Evolutionary conservation across 2,888 invertebrate genomes (phyloP), one percentile per base, ranked within the genome.

Genomic region (Xestia ashworthii): DNA sequence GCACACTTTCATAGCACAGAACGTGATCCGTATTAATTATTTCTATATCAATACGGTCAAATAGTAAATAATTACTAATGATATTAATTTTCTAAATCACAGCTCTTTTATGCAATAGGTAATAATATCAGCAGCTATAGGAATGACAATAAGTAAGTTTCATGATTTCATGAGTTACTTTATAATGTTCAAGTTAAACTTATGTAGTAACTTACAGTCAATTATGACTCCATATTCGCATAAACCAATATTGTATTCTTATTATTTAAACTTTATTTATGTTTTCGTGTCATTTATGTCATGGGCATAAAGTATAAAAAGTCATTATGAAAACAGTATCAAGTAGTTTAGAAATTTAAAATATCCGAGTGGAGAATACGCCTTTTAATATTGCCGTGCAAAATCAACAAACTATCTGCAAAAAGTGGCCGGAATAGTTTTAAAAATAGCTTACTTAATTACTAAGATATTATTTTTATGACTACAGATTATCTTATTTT

Each of bases 11-110:
- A 67, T 82, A 68, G 46, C 62, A 48, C 44, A 46, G 76, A 72
- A 87, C 87, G 87, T 87, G 87, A 86, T 80, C 50, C 32, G 79
- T 81, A 75, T 80, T 60, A 67, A 81, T 74, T 81, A 76, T 78
- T 73, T 77, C 8, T 70, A 76, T 62, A 60, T 81, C 78, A 80
- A 80, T 76, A 72, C 67, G 67, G 74, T 75, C 68, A 82, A 82
- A 81, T 74, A n/a, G 60, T 65, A 55, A 70, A 71, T 12, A 50
- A 62, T 3, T 77, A 44, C 5, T 14, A 50, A 38, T 25, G 9
- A 32, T n/a, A 32, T n/a, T 16, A 11, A 5, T 32, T 70, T 70
- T 73, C 14, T 14, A 25, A 53, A 53, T 44, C 16, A 22, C 4
- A 4, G 19, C 32, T 53, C 4, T 8, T 65, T n/a, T 44, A n/a